phyloP scores from a whole-genome alignment of 2,797 vertebrate genomes.

The Paguma larvata region DNA sequence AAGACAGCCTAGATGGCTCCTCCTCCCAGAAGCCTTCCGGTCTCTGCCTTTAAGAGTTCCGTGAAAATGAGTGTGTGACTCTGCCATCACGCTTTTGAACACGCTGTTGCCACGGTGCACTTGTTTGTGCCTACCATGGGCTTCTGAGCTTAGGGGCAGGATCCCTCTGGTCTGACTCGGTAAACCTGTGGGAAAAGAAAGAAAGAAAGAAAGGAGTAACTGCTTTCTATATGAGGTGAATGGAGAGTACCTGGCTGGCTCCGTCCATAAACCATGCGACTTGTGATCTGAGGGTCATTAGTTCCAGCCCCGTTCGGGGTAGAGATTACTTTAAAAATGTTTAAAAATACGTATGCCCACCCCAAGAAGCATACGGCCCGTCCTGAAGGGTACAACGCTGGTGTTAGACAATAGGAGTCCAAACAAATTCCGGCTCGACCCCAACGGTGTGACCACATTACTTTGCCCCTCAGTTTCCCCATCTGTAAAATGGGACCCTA shows the following conservation, averaged over 20 bases:
- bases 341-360: too few species aligned
- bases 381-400: neutral
- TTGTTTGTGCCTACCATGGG: neutral
- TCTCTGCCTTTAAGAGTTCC: neutral
- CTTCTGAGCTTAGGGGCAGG: neutral
- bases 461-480: neutral
- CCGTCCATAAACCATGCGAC: neutral
- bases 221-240: neutral
- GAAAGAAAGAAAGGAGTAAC: neutral
- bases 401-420: neutral
- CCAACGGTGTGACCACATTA: neutral
- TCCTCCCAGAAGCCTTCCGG: constrained; percentile 41
- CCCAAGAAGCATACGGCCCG: neutral
- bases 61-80: neutral
- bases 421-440: neutral
- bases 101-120: neutral
- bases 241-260: neutral
- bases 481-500: neutral
- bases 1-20: neutral
- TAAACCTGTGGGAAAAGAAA: neutral
- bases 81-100: neutral
- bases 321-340: neutral
- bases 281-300: neutral
- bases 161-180: neutral
- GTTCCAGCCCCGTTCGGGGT: neutral